A percentile compares a stretch with the other conserved stretches of the same genome.
These are phyloP conservation scores for Cryptotis parvus DNA, from an alignment of 2,113 vertebrate genomes.

Conservation along the genomic window DNA sequence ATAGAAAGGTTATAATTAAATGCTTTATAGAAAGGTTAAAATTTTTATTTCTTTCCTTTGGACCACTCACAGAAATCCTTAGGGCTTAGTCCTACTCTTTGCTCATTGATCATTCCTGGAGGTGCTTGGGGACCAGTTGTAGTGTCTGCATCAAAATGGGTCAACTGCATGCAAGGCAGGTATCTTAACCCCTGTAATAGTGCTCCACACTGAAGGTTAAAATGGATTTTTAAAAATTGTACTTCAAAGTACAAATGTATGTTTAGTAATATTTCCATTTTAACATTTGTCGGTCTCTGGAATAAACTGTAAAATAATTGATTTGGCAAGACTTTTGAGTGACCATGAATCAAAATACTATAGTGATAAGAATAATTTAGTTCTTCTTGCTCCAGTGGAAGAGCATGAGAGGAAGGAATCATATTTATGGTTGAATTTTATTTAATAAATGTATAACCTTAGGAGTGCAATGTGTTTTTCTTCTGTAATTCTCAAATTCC, in stretches of 20 bases:
- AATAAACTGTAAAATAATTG: background rate
- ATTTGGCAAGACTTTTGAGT: background rate
- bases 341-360: slow-evolving; percentile 6
- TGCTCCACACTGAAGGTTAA: too few relatives aligned
- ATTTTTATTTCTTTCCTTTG: background rate
- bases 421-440: background rate
- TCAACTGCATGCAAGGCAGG: too few relatives aligned
- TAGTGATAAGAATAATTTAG: background rate
- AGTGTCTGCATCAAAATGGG: too few relatives aligned
- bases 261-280: background rate
- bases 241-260: background rate
- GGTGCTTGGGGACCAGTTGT: too few relatives aligned
- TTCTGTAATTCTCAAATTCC: background rate
- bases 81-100: too few relatives aligned
- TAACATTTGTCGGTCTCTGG: background rate
- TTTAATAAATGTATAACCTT: slow-evolving; percentile 34
- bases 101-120: too few relatives aligned
- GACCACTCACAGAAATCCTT: too few relatives aligned
- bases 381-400: background rate
- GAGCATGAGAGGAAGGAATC: background rate
- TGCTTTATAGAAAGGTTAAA: slow-evolving; percentile 3
- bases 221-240: background rate
- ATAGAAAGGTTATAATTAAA: background rate
- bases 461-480: background rate
- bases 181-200: too few relatives aligned